Percentiles rank a stretch among this genome's conserved stretches.
These are phyloP conservation scores for Pterostichus niger DNA, from an alignment of 2,888 invertebrate genomes.

Conservation along the genomic window DNA sequence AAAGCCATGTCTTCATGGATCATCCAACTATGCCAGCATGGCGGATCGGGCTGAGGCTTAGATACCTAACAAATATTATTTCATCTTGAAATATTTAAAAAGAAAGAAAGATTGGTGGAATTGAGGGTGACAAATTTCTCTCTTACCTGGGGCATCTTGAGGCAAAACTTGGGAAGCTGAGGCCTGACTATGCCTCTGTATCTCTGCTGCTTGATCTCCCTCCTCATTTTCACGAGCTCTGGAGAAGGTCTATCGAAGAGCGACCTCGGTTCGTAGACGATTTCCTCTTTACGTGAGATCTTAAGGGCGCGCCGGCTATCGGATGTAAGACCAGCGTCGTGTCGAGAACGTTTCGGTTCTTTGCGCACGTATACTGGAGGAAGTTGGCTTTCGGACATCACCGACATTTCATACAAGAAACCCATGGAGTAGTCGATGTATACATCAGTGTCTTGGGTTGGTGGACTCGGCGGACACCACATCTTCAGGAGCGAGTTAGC, in stretches of 20 bases:
- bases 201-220: slow-evolving; percentile 84
- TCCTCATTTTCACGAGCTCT: slow-evolving; percentile 86
- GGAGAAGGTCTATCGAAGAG: slow-evolving; percentile 90
- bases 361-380: slow-evolving; percentile 90
- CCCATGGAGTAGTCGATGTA: slow-evolving; percentile 92
- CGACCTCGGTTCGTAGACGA: slow-evolving; percentile 88
- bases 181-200: slow-evolving; percentile 79
- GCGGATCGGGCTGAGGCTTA: slow-evolving; percentile 81
- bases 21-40: slow-evolving; percentile 91
- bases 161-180: slow-evolving; percentile 78
- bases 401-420: slow-evolving; percentile 89
- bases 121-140: not conserved
- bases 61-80: slow-evolving; percentile 70
- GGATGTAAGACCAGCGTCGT: slow-evolving; percentile 80
- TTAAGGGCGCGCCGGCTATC: slow-evolving; percentile 81
- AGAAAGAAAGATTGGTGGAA: no score
- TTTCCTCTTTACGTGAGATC: slow-evolving; percentile 85
- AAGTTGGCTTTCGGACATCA: slow-evolving; percentile 88
- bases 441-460: slow-evolving; percentile 94
- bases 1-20: slow-evolving; percentile 94
- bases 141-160: slow-evolving; percentile 77
- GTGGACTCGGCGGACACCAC: slow-evolving; percentile 98
- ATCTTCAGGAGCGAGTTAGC: slow-evolving; percentile 80
- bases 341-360: slow-evolving; percentile 85
- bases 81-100: no score